A percentile compares a stretch with the other conserved stretches of the same genome.
phyloP scores from a whole-genome alignment of 1,140 invertebrate genomes.

The Eurosta solidaginis region DNA sequence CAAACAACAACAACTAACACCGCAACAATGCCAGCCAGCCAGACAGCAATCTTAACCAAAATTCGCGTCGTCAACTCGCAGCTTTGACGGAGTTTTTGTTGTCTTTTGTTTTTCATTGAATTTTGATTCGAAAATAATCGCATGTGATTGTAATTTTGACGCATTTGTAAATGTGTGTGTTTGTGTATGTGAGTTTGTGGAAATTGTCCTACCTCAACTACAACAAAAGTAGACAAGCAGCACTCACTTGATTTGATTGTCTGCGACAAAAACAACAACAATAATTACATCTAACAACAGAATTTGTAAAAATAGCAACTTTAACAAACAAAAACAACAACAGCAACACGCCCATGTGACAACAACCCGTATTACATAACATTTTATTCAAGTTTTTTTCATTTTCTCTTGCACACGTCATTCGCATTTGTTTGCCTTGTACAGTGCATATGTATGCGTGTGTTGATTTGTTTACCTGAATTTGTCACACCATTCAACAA shows the following conservation, averaged over 20 bases:
- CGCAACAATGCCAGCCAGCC: not conserved
- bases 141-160: slow-evolving; percentile 2
- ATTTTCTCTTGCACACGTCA: not conserved
- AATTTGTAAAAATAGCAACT: too few species aligned
- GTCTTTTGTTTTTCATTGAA: not conserved
- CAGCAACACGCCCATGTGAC: not conserved
- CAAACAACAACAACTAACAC: not conserved
- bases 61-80: not conserved
- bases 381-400: slow-evolving; percentile 6
- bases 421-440: not conserved
- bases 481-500: slow-evolving; percentile 6
- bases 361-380: slow-evolving; percentile 17
- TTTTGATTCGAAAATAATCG: not conserved
- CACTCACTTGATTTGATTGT: slow-evolving; percentile 5
- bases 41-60: slow-evolving; percentile 14
- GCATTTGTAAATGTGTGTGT: not conserved
- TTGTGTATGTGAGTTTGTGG: not conserved
- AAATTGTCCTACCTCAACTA: slow-evolving; percentile 24
- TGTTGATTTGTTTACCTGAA: not conserved
- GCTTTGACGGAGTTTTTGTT: not conserved
- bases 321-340: not conserved
- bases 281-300: not conserved
- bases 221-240: not conserved
- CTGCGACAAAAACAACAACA: not conserved
- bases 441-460: too few species aligned